Evolutionary conservation across 2,113 vertebrate species (phyloP).

Genomic region (Percina caprodes): DNA sequence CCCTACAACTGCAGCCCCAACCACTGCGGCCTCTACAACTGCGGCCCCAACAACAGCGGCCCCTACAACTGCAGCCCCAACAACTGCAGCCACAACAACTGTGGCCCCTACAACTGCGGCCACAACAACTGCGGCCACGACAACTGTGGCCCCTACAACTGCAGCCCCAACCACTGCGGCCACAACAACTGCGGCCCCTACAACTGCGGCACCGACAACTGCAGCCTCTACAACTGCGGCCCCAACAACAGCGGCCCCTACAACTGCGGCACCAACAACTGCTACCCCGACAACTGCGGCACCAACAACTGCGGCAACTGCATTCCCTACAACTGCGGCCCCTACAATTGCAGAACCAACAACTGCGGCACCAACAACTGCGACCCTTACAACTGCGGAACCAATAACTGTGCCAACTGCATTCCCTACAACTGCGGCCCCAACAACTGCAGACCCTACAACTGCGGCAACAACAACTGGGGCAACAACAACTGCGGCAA

Average conservation of each 20-base stretch:
- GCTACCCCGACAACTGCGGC: neutral
- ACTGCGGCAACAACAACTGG: neutral
- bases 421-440: neutral
- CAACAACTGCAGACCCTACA: neutral
- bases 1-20: neutral
- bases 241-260: no score
- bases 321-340: neutral
- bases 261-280: neutral
- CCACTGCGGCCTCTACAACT: neutral
- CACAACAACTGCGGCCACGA: neutral
- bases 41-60: neutral
- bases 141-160: neutral
- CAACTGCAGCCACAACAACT: neutral
- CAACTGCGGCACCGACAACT: neutral
- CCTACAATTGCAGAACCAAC: neutral
- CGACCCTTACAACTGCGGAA: accelerated
- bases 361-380: neutral
- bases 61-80: neutral
- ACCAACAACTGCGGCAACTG: neutral
- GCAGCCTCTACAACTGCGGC: no score
- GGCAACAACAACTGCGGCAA: neutral
- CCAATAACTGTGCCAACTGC: neutral
- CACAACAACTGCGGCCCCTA: neutral
- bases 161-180: neutral
- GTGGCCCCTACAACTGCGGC: neutral